Base-by-base conservation (phyloP, 2,113 vertebrate species). In the Thomomys bottae region DNA sequence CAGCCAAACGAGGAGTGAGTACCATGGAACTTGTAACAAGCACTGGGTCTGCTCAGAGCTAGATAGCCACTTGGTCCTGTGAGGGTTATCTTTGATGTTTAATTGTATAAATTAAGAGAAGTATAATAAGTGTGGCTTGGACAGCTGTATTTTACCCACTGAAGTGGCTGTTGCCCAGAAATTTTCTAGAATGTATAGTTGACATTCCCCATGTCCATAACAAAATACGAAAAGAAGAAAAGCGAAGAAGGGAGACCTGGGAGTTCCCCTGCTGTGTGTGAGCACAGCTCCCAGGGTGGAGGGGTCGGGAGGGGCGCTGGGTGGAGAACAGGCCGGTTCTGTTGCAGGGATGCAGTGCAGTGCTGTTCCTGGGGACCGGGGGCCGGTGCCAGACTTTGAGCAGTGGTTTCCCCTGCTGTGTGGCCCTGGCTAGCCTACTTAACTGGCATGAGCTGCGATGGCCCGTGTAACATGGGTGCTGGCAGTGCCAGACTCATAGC, bases 1-100 rank as follows among this genome's bases (percentile, higher is more conserved):
- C 96, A 96, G 91, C 95, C 36, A 98, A 98, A 96, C 98, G 97
- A 64, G 98, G 98, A 90, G 98, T 98, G 95, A 97, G 98, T 98
- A 45, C 67, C 15, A 9, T 7, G 8, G 63, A 21, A 5, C 15
- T 5, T 59, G 0, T 73, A 11, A 10, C 9, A 8, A 21, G 24
- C 24, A 2, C 59, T 61, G 23, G 59, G 24, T 24, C 8, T 12
- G 49, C 49, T 14, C 49, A 54, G 49, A 61, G 26, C n/a, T 26
- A 54, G 61, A 78, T 17, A 63, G 15, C 34, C 21, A 0, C 10
- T 72, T 28, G 68, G 54, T 40, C 70, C 3, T 30, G 54, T 70
- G 6, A 8, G 3, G 26, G 54, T 42, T 38, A 61, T 61, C 24
- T 76, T 54, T 54, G 49, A 10, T 24, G 54, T 64, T 85, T 49